Percentiles rank a stretch among this genome's conserved stretches.
phyloP scores from a whole-genome alignment of 2,113 vertebrate species.

The Protobothrops flavoviridis region DNA sequence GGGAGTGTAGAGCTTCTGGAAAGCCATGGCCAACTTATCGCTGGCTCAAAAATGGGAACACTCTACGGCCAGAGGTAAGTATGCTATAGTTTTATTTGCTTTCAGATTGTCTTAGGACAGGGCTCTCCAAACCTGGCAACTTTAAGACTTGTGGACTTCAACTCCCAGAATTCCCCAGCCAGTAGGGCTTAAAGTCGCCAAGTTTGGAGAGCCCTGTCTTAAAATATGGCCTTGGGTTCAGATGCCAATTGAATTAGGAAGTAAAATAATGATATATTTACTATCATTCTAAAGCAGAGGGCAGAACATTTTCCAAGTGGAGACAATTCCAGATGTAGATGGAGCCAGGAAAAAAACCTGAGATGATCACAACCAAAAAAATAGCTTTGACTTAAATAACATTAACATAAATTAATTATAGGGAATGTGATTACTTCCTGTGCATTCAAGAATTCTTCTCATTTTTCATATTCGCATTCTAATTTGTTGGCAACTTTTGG shows the following conservation, averaged over 20 bases:
- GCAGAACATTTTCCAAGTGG: neutral
- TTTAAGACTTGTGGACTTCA: neutral
- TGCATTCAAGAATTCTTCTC: neutral
- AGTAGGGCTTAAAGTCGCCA: neutral
- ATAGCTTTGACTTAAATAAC: neutral
- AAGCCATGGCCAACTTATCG: slow-evolving; percentile 89
- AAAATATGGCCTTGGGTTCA: neutral
- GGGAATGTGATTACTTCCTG: neutral
- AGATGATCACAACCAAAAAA: neutral
- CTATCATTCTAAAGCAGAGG: neutral
- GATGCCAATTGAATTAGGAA: neutral
- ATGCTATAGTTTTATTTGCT: neutral
- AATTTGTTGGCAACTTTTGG: neutral
- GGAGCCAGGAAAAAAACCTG: neutral
- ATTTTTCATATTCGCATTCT: neutral
- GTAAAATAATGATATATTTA: neutral
- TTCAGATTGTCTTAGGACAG: neutral
- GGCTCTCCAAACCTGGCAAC: neutral
- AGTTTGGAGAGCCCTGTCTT: neutral
- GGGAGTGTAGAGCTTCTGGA: slow-evolving; percentile 92
- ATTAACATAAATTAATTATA: neutral
- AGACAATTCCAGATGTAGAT: neutral
- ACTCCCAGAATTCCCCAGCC: neutral
- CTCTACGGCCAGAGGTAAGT: slow-evolving; percentile 82
- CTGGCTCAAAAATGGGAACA: slow-evolving; percentile 88